Evolutionary conservation across 2,797 vertebrate species (phyloP), one percentile per base, ranked within the genome.

Genomic region (Rhabdomys pumilio): DNA sequence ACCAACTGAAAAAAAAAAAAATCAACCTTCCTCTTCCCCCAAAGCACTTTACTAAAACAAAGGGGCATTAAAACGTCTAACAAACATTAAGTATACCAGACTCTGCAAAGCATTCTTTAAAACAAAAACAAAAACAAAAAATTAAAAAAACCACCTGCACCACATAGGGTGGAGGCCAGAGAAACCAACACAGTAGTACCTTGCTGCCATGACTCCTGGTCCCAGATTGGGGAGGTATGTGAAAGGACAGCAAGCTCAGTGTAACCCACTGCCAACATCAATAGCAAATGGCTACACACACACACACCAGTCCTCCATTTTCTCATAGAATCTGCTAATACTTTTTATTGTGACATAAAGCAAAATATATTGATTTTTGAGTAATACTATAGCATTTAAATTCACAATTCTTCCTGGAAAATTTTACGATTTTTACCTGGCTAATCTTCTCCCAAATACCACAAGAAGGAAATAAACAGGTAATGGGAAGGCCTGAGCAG

Each of bases 181-280:
- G 96, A 93, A 86, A 96, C 1, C 75, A 96, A 84, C 86, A 88
- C 14, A 96, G 87, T 89, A 95, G 94, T 0, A 0, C 0, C 0
- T 88, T 84, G 96, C 97, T 96, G 89, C 91, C 80, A 17, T 97
- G 92, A 90, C 83, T 94, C 97, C 96, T 96, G 81, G 92, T 76
- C 95, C 95, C 12, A 3, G 91, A 91, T 24, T 1, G 0, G 34
- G 61, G 41, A 67, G 20, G 67, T 41, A 11, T 57, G n/a, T 61
- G 57, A 50, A 89, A 80, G 69, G 50, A 55, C 7, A 91, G 47
- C 73, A 69, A 38, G 24, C 63, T 63, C 65, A 6, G 75, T 69
- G 53, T 26, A 84, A 31, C 34, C 82, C 50, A 89, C 1, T 31
- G 63, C 59, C 50, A 67, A 82, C 61, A 90, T 38, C 84, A 94